Evolutionary conservation across 2,113 vertebrate genomes (phyloP).

Genomic region (human): DNA sequence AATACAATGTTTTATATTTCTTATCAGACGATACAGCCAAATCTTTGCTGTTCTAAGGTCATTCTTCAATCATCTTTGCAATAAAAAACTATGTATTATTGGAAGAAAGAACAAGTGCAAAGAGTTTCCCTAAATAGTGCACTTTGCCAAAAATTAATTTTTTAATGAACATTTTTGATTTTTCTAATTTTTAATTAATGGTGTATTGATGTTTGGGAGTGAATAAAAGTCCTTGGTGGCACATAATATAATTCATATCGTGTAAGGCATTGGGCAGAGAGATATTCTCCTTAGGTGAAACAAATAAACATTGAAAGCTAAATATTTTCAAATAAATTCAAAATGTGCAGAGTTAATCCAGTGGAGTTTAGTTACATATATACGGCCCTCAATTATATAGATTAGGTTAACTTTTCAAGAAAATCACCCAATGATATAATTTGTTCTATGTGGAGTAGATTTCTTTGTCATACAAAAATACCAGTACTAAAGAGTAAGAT

Average conservation of each 20-base stretch:
- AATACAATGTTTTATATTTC: neutral
- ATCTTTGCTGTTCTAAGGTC: neutral
- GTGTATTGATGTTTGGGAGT: neutral
- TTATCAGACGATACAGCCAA: neutral
- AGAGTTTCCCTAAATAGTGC: rapidly evolving
- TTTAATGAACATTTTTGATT: neutral
- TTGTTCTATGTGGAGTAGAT: neutral
- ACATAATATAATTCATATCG: neutral
- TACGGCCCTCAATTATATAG: neutral
- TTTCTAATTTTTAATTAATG: neutral
- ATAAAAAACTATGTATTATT: neutral
- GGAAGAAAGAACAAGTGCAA: neutral
- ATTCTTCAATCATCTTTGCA: neutral
- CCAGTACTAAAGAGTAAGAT: neutral
- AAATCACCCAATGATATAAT: neutral
- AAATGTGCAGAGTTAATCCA: neutral
- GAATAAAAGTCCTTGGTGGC: neutral
- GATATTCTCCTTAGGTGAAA: neutral
- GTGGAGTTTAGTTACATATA: neutral
- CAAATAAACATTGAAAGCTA: neutral
- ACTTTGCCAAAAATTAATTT: neutral
- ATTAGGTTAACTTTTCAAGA: neutral
- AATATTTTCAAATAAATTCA: neutral
- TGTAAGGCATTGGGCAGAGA: neutral
- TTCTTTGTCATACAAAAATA: neutral